Conservation (phyloP, 2,888 invertebrate species). For the Drosophila cracens region DNA sequence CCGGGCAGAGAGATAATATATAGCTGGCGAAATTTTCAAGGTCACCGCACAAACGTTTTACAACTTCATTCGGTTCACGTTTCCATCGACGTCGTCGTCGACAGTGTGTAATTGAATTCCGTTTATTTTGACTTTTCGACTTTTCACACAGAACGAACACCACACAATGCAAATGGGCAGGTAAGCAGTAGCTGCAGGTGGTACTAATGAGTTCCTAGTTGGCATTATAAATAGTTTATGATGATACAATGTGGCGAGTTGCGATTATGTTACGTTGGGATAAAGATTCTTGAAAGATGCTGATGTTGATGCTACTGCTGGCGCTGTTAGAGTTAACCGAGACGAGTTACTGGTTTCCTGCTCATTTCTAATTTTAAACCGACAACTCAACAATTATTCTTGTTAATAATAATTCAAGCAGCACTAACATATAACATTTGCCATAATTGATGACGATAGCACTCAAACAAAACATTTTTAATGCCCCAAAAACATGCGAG, state of each 20-base stretch:
- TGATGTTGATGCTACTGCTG: conserved; percentile 25
- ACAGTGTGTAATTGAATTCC: conserved; percentile 65
- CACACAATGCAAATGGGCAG: conserved; percentile 59
- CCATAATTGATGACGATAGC: conserved; percentile 44
- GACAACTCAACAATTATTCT: conserved; percentile 68
- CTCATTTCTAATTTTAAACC: conserved; percentile 77
- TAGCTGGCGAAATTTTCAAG: conserved; percentile 60
- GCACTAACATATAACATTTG: conserved; percentile 59
- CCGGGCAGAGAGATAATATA: conserved; percentile 28
- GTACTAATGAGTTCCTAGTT: conserved; percentile 77
- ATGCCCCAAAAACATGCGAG: conserved; percentile 28
- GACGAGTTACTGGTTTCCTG: conserved; percentile 69
- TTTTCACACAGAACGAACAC: conserved; percentile 65
- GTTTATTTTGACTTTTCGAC: conserved; percentile 80
- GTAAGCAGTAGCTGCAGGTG: conserved; percentile 35
- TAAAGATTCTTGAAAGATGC: conserved; percentile 32
- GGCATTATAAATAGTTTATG: conserved; percentile 57
- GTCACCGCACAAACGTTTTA: conserved; percentile 61
- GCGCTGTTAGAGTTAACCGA: conserved; percentile 18
- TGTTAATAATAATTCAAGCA: conserved; percentile 72
- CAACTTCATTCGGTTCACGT: conserved; percentile 68
- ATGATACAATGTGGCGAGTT: conserved; percentile 57
- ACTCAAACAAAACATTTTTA: neutral
- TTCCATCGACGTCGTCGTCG: conserved; percentile 13
- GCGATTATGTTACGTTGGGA: conserved; percentile 19